phyloP scores from a whole-genome alignment of 37 sponge, comb jelly and placozoan species.

The Petrosia ficiformis region DNA sequence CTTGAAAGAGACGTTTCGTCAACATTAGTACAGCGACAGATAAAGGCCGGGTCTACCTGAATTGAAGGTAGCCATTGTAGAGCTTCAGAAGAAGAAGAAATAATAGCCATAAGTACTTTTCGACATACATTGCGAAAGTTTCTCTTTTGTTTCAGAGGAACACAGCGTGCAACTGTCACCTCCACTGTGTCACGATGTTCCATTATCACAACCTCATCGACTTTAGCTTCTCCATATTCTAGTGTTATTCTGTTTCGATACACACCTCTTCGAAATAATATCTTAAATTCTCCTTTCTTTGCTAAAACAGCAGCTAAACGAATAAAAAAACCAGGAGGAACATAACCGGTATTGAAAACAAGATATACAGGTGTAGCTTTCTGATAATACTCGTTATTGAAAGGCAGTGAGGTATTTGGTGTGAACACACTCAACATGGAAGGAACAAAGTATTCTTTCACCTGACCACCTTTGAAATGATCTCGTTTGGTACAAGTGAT shows the following conservation, averaged over 20 bases:
- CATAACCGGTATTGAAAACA: conserved; percentile 15
- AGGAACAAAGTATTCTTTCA: background rate
- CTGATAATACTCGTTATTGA: background rate
- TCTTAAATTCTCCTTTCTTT: background rate
- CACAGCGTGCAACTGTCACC: too few species aligned
- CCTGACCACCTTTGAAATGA: too few species aligned
- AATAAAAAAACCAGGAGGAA: conserved; percentile 58
- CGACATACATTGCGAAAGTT: too few species aligned
- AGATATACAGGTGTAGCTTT: conserved; percentile 17
- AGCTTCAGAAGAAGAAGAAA: too few species aligned
- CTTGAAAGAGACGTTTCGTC: too few species aligned
- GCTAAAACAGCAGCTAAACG: conserved; percentile 30
- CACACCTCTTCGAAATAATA: conserved; percentile 10
- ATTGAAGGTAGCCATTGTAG: too few species aligned
- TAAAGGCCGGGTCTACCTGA: too few species aligned
- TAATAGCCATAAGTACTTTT: too few species aligned
- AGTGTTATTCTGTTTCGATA: conserved; percentile 27
- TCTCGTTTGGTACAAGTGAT: background rate
- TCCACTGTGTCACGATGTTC: too few species aligned
- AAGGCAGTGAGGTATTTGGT: background rate
- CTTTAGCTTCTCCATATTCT: conserved; percentile 9
- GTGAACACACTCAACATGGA: conserved; percentile 17
- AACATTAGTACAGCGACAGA: too few species aligned
- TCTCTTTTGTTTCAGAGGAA: too few species aligned
- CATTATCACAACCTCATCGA: too few species aligned